phyloP scores from a whole-genome alignment of 2,797 vertebrate genomes.

The Tangara arthus region DNA sequence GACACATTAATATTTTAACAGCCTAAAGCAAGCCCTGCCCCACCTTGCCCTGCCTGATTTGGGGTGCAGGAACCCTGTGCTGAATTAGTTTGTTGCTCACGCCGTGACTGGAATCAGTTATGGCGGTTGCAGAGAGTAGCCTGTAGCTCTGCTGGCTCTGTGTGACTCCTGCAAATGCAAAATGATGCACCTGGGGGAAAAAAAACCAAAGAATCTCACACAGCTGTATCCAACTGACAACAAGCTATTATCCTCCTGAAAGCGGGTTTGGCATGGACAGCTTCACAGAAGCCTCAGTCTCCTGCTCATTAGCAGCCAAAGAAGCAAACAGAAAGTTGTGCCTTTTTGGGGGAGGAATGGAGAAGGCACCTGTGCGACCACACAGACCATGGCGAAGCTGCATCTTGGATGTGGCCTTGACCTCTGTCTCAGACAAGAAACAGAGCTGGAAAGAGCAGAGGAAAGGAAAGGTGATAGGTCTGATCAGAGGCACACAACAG shows the following conservation, averaged over 20 bases:
- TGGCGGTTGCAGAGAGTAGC: not conserved
- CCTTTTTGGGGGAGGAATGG: not conserved
- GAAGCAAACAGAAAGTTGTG: not conserved
- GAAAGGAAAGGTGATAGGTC: not conserved
- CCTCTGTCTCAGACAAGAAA: not conserved
- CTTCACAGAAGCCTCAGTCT: not conserved
- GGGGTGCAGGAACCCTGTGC: not conserved
- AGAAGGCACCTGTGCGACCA: not conserved
- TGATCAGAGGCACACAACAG: not conserved
- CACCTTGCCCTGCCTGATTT: not conserved
- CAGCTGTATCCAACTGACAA: not conserved
- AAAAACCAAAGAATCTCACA: not conserved
- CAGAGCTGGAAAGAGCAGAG: not conserved
- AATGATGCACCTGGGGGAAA: not conserved
- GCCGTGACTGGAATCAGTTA: not conserved
- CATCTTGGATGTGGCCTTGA: not conserved
- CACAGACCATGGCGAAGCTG: fast-evolving
- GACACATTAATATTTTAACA: not conserved
- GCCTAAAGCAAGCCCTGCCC: not conserved
- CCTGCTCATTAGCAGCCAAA: not conserved
- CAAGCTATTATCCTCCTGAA: not conserved
- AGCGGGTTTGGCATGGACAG: not conserved
- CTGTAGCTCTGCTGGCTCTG: not conserved
- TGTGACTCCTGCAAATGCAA: not conserved
- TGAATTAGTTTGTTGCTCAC: not conserved